A percentile compares a stretch with the other conserved stretches of the same genome.
These are phyloP conservation scores for Helicolenus hilgendorfi DNA, from an alignment of 2,797 vertebrate genomes.

Conservation along the genomic window DNA sequence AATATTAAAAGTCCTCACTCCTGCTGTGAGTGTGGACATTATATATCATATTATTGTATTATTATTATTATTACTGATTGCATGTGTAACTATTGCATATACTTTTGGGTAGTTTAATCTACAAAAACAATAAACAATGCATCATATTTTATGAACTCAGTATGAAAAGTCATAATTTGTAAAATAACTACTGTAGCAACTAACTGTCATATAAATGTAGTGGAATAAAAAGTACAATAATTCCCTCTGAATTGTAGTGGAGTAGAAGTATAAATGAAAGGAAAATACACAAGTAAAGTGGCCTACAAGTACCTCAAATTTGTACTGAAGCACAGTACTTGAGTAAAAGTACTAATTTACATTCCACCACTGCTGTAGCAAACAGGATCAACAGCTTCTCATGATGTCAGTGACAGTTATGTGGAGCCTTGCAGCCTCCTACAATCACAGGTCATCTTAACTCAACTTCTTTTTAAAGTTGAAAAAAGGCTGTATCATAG, in stretches of 20 bases:
- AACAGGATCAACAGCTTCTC: conserved; percentile 52
- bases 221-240: neutral
- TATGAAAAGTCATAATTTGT: neutral
- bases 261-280: neutral
- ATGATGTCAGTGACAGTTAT: conserved; percentile 45
- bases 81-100: neutral
- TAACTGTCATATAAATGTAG: neutral
- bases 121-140: neutral
- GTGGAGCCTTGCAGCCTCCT: conserved; percentile 33
- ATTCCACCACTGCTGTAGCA: neutral
- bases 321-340: neutral
- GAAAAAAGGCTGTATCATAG: neutral
- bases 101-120: neutral
- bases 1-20: neutral
- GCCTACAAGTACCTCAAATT: neutral
- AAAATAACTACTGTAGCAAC: neutral
- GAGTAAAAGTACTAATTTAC: conserved; percentile 1
- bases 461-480: conserved; percentile 12
- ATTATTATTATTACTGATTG: neutral
- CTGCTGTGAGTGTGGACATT: neutral
- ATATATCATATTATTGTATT: neutral
- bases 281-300: neutral
- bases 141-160: neutral
- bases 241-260: neutral
- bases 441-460: conserved; percentile 25